Conservation (phyloP, 64 coral and sea anemone genomes). For the Catalaphyllia jardinei region DNA sequence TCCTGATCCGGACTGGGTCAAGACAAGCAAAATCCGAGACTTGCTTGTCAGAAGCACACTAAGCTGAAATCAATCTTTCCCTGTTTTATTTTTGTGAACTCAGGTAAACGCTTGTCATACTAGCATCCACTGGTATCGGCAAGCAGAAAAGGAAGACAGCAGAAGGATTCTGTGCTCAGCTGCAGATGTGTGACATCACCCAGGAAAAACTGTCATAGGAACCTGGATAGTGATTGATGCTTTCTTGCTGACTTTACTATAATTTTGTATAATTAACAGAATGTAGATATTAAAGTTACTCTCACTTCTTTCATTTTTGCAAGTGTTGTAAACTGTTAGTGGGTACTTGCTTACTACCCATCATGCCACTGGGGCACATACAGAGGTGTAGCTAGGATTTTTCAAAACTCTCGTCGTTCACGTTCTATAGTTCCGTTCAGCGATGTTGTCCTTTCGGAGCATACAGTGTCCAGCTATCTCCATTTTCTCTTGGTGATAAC, state of each 20-base stretch:
- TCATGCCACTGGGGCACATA: background rate
- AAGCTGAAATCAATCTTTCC: too few relatives aligned
- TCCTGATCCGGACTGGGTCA: too few relatives aligned
- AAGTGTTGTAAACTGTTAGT: background rate
- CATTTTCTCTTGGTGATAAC: too few relatives aligned
- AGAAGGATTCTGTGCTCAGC: background rate
- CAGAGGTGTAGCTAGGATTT: too few relatives aligned
- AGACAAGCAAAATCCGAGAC: too few relatives aligned
- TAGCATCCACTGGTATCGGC: constrained; percentile 18
- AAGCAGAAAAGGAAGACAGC: constrained; percentile 41
- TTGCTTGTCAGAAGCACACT: too few relatives aligned
- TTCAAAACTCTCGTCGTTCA: too few relatives aligned
- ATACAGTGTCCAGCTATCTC: too few relatives aligned
- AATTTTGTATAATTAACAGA: constrained; percentile 9
- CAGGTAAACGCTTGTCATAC: constrained; percentile 65
- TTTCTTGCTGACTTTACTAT: background rate
- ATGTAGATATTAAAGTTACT: constrained; percentile 31
- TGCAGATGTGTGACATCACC: constrained; percentile 51
- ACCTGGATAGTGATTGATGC: constrained; percentile 64
- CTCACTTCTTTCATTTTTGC: background rate
- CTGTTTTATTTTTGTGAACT: background rate
- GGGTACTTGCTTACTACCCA: too few relatives aligned
- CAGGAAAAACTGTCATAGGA: constrained; percentile 48
- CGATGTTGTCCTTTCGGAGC: too few relatives aligned
- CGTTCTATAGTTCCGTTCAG: too few relatives aligned